Evolutionary conservation across 2,797 vertebrate species (phyloP), one percentile per base, ranked within the genome.

Genomic region (Spatula versicolor): DNA sequence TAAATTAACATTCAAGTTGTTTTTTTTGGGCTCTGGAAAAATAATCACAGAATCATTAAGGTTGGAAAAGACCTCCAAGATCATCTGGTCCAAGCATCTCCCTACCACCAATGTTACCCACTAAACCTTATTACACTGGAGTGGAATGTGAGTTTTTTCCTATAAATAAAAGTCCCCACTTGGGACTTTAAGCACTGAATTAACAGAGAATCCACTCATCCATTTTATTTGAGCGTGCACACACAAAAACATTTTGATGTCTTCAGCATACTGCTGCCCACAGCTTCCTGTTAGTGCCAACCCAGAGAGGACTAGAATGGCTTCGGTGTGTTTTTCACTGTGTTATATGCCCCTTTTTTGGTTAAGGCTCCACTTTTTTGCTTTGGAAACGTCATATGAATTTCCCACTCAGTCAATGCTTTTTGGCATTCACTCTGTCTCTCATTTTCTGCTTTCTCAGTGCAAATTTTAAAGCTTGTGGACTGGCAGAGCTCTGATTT

Each of bases 211-310:
- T 74, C 22, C 37, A 84, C 56, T 22, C 41, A 88, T 18, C 39
- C n/a, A 46, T 46, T 79, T 15, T 28, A 83, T 26, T 22, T 33
- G 19, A 90, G 30, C 30, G 43, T 9, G 62, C 28, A 52, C 50
- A 28, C 63, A 72, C 22, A 90, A 83, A 6, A 33, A 2, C n/a
- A 0, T 2, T 21, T 9, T 48, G 4, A 5, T 23, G 4, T 31
- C 11, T 69, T 72, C 33, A n/a, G n/a, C 5, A n/a, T 72, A 13
- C 71, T 81, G 25, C 59, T 73, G 30, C 13, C 22, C 23, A 41
- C 58, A 69, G 39, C 17, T 15, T 76, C 43, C 28, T 46, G 6
- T 30, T 73, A 75, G n/a, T 23, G 66, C 13, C 28, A 69, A 23
- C 7, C 3, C 33, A 48, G 50, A 56, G 11, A 69, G n/a, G 35